Conservation (phyloP, 2,888 invertebrate species). For the Sinhomidia bicolor region DNA sequence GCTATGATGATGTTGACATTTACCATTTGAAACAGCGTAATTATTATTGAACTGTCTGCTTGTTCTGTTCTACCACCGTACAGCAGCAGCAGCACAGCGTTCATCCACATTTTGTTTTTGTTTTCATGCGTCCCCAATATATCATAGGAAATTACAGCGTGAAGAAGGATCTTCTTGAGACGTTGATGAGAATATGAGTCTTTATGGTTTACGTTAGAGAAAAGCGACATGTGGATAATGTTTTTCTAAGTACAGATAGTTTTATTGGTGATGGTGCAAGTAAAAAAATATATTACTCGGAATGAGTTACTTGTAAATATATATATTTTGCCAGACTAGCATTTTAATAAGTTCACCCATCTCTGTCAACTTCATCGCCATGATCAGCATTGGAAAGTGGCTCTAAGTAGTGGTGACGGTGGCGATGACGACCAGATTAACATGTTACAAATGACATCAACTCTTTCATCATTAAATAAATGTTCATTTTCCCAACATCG, state of each 20-base stretch:
- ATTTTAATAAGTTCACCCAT: background rate
- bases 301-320: too few species aligned
- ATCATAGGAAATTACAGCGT: constrained; percentile 9
- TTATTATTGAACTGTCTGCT: too few species aligned
- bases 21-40: constrained; percentile 6
- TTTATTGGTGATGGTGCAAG: too few species aligned
- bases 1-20: constrained; percentile 8
- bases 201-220: background rate
- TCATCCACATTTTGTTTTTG: constrained; percentile 20
- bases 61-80: too few species aligned
- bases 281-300: too few species aligned
- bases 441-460: constrained; percentile 79
- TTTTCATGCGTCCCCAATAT: constrained; percentile 54
- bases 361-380: background rate
- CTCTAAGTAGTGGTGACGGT: constrained; percentile 16
- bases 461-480: constrained; percentile 77
- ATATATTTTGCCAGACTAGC: too few species aligned
- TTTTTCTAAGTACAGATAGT: too few species aligned
- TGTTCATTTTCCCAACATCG: constrained; percentile 58
- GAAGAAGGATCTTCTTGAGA: background rate
- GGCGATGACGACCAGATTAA: constrained; percentile 74
- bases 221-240: background rate
- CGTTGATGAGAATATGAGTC: background rate
- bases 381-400: constrained; percentile 17
- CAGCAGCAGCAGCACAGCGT: background rate